Base-by-base conservation (phyloP, 2,888 invertebrate genomes). In the Branchinecta sandiegonensis region DNA sequence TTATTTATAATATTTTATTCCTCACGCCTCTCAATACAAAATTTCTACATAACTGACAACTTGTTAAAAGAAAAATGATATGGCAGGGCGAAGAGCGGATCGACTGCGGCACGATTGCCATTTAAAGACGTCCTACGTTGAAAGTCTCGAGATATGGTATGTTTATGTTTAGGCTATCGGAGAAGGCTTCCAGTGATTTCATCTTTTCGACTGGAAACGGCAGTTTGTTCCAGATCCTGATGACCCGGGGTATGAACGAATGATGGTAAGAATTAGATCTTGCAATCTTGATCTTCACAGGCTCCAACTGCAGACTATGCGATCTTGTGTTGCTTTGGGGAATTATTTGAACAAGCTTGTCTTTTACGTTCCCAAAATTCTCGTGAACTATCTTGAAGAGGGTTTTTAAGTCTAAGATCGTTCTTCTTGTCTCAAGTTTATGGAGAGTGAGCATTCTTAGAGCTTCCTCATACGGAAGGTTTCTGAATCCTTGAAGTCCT, bases 251-350 rank as follows among this genome's bases (percentile, higher is more conserved):
- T 13, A 50, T 50, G 50, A 50, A 50, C 50, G 50, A 50, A 50
- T 50, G 50, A 50, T 50, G 13, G 13, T 50, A 50, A 50, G 50
- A 50, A 50, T 50, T 50, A 50, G 50, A 50, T 50, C 50, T 13
- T 50, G 50, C 50, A 50, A 50, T 50, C 50, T 50, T 50, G 2
- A 50, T 50, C n/a, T 50, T 50, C 13, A 50, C 50, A 50, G 50
- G 50, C 50, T 50, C 50, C 50, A 50, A 50, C n/a, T 50, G 50
- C 50, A 50, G 50, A 50, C 50, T 50, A n/a, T 50, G 50, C 50
- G n/a, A 50, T 50, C 50, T 50, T 50, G 50, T 50, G 50, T 50
- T 50, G 50, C 50, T 50, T 13, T 50, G 50, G 50, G 50, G 13
- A 50, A 3, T 50, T 50, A 50, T 50, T 50, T 50, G 50, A 50